These are phyloP conservation scores for Calephelis nemesis DNA, from an alignment of 1,140 invertebrate species.

Conservation along the genomic window DNA sequence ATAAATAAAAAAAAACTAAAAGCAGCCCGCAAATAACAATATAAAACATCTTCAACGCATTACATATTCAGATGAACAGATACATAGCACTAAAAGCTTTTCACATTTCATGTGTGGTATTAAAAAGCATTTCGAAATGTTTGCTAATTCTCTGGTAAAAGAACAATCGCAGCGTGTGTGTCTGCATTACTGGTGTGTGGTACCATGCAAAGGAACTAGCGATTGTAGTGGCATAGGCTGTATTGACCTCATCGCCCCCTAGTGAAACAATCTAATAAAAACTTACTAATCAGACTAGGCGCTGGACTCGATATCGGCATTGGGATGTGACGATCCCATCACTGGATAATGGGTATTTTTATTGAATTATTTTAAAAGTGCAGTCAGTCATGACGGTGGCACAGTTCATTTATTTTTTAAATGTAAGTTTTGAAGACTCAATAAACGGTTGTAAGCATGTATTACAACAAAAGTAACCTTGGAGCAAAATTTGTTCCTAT, in stretches of 20 bases:
- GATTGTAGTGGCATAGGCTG: background rate
- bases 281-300: too few relatives aligned
- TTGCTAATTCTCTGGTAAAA: constrained; percentile 68
- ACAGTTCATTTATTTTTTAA: too few relatives aligned
- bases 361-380: too few relatives aligned
- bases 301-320: too few relatives aligned
- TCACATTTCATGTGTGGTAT: constrained; percentile 54
- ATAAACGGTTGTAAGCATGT: too few relatives aligned
- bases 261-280: background rate
- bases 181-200: constrained; percentile 49
- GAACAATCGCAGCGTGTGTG: constrained; percentile 60
- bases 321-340: too few relatives aligned
- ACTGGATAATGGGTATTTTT: too few relatives aligned
- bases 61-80: background rate
- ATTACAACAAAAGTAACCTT: too few relatives aligned
- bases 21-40: background rate
- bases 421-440: too few relatives aligned
- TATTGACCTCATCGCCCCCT: background rate
- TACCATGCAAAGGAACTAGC: constrained; percentile 19
- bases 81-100: constrained; percentile 48
- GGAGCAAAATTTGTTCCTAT: too few relatives aligned
- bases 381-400: too few relatives aligned
- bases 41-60: background rate
- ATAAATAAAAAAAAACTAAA: background rate
- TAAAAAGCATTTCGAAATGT: constrained; percentile 68